These are phyloP conservation scores for Bubo blakistoni DNA, from an alignment of 2,113 vertebrate genomes.

Conservation along the genomic window DNA sequence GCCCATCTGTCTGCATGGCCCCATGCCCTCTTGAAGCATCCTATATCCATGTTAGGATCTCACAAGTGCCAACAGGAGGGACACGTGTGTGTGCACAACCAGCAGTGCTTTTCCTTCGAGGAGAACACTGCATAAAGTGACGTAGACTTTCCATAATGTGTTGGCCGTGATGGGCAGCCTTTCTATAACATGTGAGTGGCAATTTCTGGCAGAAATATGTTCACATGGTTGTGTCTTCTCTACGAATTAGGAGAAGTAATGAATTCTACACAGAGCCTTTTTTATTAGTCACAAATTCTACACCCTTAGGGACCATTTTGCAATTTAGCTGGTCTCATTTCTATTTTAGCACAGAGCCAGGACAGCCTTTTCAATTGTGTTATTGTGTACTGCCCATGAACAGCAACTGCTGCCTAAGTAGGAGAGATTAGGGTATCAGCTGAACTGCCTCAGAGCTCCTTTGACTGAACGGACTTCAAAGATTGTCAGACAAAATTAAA, in stretches of 20 bases:
- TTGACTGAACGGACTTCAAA: not conserved
- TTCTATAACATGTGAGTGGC: not conserved
- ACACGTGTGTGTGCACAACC: not conserved
- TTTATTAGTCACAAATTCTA: not conserved
- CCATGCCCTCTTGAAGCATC: not conserved
- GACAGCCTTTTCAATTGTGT: not conserved
- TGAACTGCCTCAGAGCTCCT: not conserved
- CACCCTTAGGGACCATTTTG: not conserved
- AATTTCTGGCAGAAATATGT: not conserved
- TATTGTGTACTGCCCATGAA: not conserved
- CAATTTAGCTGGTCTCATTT: not conserved
- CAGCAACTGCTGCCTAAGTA: not conserved
- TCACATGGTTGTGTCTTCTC: not conserved
- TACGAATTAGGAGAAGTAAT: not conserved
- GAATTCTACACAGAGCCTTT: not conserved
- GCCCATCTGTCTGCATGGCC: constrained; percentile 48
- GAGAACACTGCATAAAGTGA: not conserved
- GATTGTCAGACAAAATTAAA: not conserved
- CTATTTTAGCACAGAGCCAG: not conserved
- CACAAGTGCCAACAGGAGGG: not conserved
- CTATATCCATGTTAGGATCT: not conserved
- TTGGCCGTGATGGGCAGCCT: not conserved
- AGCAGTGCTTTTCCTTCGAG: not conserved
- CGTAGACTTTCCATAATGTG: fast-evolving
- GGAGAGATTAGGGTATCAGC: not conserved